Evolutionary conservation across 2,888 invertebrate genomes (phyloP), one percentile per base, ranked within the genome.

Genomic region (Ctenicera cuprea): DNA sequence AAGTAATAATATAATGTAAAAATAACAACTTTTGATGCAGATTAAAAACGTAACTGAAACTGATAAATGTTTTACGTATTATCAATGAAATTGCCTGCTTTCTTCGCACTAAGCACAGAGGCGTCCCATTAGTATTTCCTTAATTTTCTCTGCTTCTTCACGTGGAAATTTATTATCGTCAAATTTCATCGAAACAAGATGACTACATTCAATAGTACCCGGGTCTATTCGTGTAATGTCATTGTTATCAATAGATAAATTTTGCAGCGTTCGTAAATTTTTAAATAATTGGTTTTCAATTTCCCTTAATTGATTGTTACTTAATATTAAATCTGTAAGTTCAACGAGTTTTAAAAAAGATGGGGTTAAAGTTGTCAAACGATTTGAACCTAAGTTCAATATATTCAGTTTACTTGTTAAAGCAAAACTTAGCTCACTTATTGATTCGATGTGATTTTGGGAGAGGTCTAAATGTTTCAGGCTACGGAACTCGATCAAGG

Each of bases 401-500:
- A 12, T 16, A 7, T 5, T 37, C 1, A 69, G 4, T 4, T 62
- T 62, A 0, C 8, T 22, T 11, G 26, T 62, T 2, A 8, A 14
- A 3, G 7, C 22, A 38, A 71, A 71, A n/a, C n/a, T n/a, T n/a
- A n/a, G n/a, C n/a, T 30, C 30, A 33, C 45, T 41, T 18, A 71
- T 66, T 8, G n/a, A 2, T 11, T 45, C 50, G 3, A 71, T 38
- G 3, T 12, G 8, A 18, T 71, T 71, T 16, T 37, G 12, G 1
- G 66, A 66, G 0, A 71, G 16, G n/a, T 71, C 38, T 3, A 71
- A 20, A 0, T 61, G 30, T 9, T 16, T 43, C 8, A 71, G 4
- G 3, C 61, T 50, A 2, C 71, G 59, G n/a, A 65, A 48, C n/a
- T 57, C 71, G 0, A n/a, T 14, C 14, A 71, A 45, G 9, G 71